Evolutionary conservation across 35 echinoderm and acorn worm genomes (phyloP), one percentile per base, ranked within the genome.

Genomic region (Heliocidaris tuberculata): DNA sequence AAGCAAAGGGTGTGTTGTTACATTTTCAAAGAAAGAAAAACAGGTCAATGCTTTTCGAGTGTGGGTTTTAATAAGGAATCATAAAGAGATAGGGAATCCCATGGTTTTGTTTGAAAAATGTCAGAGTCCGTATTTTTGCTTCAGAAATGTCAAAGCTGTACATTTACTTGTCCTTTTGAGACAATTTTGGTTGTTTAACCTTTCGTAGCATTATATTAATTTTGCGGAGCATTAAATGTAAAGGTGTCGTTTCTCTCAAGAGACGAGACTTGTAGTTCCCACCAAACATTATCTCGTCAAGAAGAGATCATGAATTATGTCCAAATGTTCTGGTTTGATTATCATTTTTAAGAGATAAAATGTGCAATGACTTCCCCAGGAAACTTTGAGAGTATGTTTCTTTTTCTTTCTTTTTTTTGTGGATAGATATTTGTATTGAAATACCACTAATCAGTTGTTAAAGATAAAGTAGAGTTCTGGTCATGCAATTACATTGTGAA

Each of bases 101-200:
- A 89, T 48, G 87, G 87, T 89, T 89, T 89, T 89, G 47, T 48
- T n/a, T 78, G 65, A 78, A 78, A 21, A 78, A 78, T 78, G 65
- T 78, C 65, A 78, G 65, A 78, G 65, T 78, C 65, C 65, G 27
- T 78, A 78, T 78, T 78, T 78, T 19, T 78, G 65, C 65, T 78
- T 32, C 87, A 89, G 47, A 89, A 89, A 89, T 89, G 87, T 89
- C 87, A 89, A 89, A 89, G 87, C 47, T 89, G 87, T 89, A 89
- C 87, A 47, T 89, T 24, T 47, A 7, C 65, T 78, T 78, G 65
- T 78, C 27, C 7, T 78, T 19, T 78, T 78, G 65, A 19, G 65
- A 24, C 7, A 78, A 78, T 21, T 78, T 78, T 78, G 65, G 65
- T 78, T 78, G 65, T 78, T 78, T 78, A 78, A 78, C 65, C 65